These are phyloP conservation scores for Sebastes kiyomatsui DNA, from an alignment of 2,797 vertebrate species.

Conservation along the genomic window DNA sequence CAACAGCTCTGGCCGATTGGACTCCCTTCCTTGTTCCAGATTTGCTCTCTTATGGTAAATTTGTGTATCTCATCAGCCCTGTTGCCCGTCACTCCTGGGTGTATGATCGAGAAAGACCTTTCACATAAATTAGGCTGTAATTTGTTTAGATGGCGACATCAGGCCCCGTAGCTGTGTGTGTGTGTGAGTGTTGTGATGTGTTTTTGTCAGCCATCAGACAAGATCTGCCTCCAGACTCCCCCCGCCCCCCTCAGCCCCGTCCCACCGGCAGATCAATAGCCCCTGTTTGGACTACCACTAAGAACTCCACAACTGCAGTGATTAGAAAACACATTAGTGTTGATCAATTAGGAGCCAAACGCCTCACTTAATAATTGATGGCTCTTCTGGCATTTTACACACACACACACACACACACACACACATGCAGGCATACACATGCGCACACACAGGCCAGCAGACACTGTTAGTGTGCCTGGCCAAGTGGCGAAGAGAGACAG, in stretches of 20 bases:
- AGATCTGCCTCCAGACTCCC: constrained; percentile 19
- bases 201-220: constrained; percentile 53
- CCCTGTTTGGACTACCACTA: constrained; percentile 97
- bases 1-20: neutral
- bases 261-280: constrained; percentile 89
- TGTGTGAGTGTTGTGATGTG: constrained; percentile 16
- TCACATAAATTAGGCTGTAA: constrained; percentile 51
- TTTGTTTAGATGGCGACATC: constrained; percentile 62
- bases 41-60: constrained; percentile 17
- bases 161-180: constrained; percentile 1
- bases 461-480: constrained; percentile 85
- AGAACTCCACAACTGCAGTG: constrained; percentile 98
- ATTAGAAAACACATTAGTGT: constrained; percentile 99
- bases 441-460: constrained; percentile 49
- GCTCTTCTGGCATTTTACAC: constrained; percentile 73
- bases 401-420: constrained; percentile 79
- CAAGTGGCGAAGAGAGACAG: constrained; percentile 74
- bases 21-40: neutral
- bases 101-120: constrained; percentile 19
- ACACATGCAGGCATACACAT: constrained; percentile 64
- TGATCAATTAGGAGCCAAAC: constrained; percentile 99
- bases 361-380: constrained; percentile 99
- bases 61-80: constrained; percentile 10
- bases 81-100: constrained; percentile 18
- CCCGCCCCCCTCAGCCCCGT: neutral